Base-by-base conservation (phyloP, 2,888 invertebrate species). In the Acanthosepion lycidas region DNA sequence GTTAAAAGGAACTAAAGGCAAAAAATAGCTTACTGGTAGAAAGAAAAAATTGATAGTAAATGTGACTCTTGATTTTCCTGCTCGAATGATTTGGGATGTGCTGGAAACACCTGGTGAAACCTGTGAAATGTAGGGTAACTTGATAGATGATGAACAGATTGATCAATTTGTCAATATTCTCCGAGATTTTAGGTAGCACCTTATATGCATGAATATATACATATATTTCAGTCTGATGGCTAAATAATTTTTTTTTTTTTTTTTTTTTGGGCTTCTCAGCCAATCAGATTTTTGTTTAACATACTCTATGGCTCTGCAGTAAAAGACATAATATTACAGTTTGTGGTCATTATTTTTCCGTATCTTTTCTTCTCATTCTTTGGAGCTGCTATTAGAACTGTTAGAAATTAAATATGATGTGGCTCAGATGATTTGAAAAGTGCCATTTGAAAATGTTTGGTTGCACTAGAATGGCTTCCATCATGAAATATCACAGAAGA, bases 351-450 rank as follows among this genome's bases (percentile, higher is more conserved):
- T n/a, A 1, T 78, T 78, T 33, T n/a, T 78, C 0, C 18, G 0
- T 78, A 6, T n/a, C 12, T 15, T 78, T 33, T 78, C n/a, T 33
- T 78, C 12, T 78, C n/a, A 12, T n/a, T 78, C 78, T 78, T 23
- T 78, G n/a, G n/a, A 33, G 78, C n/a, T 15, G 78, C n/a, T 33
- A 33, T 78, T 78, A 78, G n/a, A 78, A 78, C 33, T 78, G 78
- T 78, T n/a, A 33, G 78, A n/a, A 78, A 78, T 78, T 78, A n/a
- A 33, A 78, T 78, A n/a, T 78, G 78, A 78, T 78, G n/a, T 78
- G 15, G 78, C 78, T 78, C 23, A 78, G 78, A 78, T 78, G 33
- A 78, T n/a, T 78, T 78, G 78, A n/a, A 78, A 78, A 78, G 78
- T 78, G 78, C n/a, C 78, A 78, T 78, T 78, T 18, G 33, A 78